Base-by-base conservation (phyloP, 1,140 invertebrate species). In the Drosophila gunungcola region DNA sequence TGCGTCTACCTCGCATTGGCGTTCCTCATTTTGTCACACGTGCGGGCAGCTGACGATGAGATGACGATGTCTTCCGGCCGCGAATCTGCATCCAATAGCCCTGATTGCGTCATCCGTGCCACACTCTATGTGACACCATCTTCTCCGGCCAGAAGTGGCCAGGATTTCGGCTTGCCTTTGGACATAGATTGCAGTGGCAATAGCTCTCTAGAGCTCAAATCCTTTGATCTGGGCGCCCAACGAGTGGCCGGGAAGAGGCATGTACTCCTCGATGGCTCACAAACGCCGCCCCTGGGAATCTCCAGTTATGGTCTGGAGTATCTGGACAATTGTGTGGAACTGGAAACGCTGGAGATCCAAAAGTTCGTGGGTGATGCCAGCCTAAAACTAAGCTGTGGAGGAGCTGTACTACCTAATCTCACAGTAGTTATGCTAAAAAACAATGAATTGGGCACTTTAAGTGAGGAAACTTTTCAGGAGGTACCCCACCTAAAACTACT, bases 271-370 rank as follows among this genome's bases (percentile, higher is more conserved):
- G 78, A 91, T 52, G 91, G 91, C n/a, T 78, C 64, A 5, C 69
- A 78, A 10, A 86, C 83, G 13, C 69, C 81, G 3, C 62, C 84
- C 0, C 41, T 91, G 42, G 77, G 55, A 9, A 49, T 69, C 0
- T 21, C 58, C 12, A 91, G 80, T 7, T 91, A 83, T 61, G 91
- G 91, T 1, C 16, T 91, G 53, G 91, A 91, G 53, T 91, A 76
- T 55, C 42, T 91, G 49, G 78, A 79, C 10, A 86, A 91, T 39
- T 91, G 91, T 56, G 38, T 42, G 0, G 56, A 78, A 2, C 49
- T 91, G 16, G 65, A 76, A 2, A 74, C 61, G 12, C 12, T 83
- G 0, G 46, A 69, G 21, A 73, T 91, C 6, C 64, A 75, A 21
- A 54, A 63, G 12, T 91, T 91, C 36, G 75, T 83, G n/a, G 55